Evolutionary conservation across 2,797 vertebrate genomes (phyloP).

Genomic region (Trachops cirrhosus): DNA sequence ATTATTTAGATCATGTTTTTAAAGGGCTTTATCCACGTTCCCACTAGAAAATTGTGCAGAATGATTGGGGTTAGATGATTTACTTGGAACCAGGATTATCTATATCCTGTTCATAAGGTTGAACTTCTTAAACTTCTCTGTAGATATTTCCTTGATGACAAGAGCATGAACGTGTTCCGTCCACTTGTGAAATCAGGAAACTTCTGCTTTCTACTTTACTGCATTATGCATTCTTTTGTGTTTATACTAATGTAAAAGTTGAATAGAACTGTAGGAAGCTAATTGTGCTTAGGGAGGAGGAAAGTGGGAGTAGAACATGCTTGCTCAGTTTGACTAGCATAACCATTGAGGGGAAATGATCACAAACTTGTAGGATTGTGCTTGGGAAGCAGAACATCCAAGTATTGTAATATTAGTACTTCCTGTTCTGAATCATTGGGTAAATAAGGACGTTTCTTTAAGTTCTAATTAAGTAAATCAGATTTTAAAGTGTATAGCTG

Average conservation of each 20-base stretch:
- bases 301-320: not conserved
- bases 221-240: not conserved
- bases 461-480: slow-evolving; percentile 32
- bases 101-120: not conserved
- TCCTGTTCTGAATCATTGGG: slow-evolving; percentile 48
- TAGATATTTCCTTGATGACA: slow-evolving; percentile 27
- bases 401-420: slow-evolving; percentile 26
- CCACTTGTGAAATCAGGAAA: slow-evolving; percentile 23
- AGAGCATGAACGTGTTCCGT: not conserved
- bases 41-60: not conserved
- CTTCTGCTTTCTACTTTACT: slow-evolving; percentile 24
- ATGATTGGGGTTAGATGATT: slow-evolving; percentile 32
- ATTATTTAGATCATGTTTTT: slow-evolving; percentile 1
- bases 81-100: not conserved
- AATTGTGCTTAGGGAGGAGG: not conserved
- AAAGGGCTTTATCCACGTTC: not conserved
- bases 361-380: not conserved
- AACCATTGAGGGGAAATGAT: not conserved
- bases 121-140: slow-evolving; percentile 15
- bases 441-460: slow-evolving; percentile 43
- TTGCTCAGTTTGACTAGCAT: not conserved
- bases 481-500: slow-evolving; percentile 30
- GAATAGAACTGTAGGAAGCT: not conserved
- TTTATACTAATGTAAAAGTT: slow-evolving; percentile 21
- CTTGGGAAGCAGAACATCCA: slow-evolving; percentile 13